Conservation (phyloP, 2,797 vertebrate species). For the Meda fulgida region DNA sequence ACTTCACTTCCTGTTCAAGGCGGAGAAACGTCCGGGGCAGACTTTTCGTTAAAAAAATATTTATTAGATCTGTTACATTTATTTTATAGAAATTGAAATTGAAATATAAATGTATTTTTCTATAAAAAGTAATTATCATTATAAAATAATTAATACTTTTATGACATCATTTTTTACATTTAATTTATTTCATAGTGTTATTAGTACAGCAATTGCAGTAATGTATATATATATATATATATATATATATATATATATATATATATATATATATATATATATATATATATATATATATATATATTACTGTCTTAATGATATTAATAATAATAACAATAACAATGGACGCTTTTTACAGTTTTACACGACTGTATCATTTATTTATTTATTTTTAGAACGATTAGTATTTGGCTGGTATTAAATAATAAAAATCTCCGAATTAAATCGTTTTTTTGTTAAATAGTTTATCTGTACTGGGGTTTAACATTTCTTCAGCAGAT, state of each 20-base stretch:
- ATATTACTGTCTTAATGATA: background rate
- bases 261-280: too few relatives aligned
- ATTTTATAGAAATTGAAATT: background rate
- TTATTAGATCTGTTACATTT: background rate
- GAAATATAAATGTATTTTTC: background rate
- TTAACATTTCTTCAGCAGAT: background rate
- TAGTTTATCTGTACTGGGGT: background rate
- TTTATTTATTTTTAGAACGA: background rate
- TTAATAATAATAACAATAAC: too few relatives aligned
- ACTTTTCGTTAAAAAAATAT: background rate
- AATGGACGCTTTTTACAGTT: background rate
- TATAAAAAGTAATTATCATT: background rate
- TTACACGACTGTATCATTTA: too few relatives aligned
- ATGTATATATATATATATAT: too few relatives aligned
- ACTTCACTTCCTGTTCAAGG: conserved; percentile 8
- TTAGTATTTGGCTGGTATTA: background rate
- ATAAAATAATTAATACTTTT: background rate
- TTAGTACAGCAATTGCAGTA: background rate
- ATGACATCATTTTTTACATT: too few relatives aligned
- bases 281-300: too few relatives aligned
- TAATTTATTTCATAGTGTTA: background rate
- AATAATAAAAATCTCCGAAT: background rate
- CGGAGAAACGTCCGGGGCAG: background rate
- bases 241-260: too few relatives aligned
- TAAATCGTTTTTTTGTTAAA: background rate